These are phyloP conservation scores for Papilio polytes DNA, from an alignment of 1,140 invertebrate genomes.

Conservation along the genomic window DNA sequence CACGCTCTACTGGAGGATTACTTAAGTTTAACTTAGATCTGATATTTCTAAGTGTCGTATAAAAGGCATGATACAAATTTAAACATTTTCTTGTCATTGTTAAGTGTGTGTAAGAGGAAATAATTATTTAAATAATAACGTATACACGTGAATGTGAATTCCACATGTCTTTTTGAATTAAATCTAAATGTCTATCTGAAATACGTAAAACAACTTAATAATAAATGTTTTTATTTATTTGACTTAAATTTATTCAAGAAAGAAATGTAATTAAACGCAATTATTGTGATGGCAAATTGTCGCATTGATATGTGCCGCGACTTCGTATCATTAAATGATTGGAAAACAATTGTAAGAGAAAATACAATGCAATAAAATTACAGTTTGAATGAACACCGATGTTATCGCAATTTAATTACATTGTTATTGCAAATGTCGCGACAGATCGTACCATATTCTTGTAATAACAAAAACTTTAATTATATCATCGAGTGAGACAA, in stretches of 20 bases:
- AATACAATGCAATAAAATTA: conserved; percentile 11
- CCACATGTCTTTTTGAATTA: too few relatives aligned
- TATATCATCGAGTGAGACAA: not conserved
- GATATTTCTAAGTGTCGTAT: not conserved
- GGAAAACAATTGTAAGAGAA: not conserved
- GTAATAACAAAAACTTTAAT: not conserved
- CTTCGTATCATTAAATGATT: conserved; percentile 12
- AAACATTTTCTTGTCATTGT: not conserved
- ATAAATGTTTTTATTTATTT: not conserved
- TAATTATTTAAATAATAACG: not conserved
- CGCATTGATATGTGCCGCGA: not conserved
- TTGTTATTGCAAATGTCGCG: conserved; percentile 50
- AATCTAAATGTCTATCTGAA: too few relatives aligned
- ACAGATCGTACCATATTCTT: conserved; percentile 7
- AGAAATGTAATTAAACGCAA: not conserved
- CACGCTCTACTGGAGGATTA: not conserved
- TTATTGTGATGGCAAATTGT: not conserved
- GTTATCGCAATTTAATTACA: conserved; percentile 42
- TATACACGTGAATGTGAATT: too few relatives aligned
- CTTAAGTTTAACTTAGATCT: not conserved
- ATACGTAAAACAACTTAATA: too few relatives aligned
- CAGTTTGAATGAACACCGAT: conserved; percentile 20
- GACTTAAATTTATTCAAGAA: not conserved
- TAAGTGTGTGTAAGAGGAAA: too few relatives aligned
- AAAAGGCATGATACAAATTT: not conserved